Conservation (phyloP, 1,140 invertebrate genomes). For the Drosophila micromelanica region DNA sequence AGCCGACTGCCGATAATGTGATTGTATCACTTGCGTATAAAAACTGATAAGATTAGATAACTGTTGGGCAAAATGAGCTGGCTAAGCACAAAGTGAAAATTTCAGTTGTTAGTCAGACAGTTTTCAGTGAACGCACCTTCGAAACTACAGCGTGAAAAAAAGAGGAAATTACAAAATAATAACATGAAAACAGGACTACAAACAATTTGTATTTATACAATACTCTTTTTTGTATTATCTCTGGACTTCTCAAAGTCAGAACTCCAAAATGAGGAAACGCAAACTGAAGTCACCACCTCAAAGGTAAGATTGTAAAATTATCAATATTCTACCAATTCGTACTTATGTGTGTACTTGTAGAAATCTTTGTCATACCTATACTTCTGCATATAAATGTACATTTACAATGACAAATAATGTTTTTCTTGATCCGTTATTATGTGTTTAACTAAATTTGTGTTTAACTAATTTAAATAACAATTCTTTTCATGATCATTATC, state of each 20-base stretch:
- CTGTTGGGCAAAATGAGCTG: constrained; percentile 22
- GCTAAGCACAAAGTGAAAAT: constrained; percentile 18
- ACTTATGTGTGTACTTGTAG: background rate
- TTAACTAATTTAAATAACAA: no score
- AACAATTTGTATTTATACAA: constrained; percentile 1
- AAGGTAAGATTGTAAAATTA: constrained; percentile 12
- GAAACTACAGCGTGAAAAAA: background rate
- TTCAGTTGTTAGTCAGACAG: constrained; percentile 37
- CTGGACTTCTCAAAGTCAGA: background rate
- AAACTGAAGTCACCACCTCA: background rate
- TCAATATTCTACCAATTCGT: background rate
- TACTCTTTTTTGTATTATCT: constrained; percentile 2
- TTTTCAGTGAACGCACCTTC: constrained; percentile 2
- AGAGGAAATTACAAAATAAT: background rate
- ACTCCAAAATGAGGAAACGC: constrained; percentile 2
- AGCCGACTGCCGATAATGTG: background rate
- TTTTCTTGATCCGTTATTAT: no score
- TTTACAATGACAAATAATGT: no score
- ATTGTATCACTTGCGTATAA: constrained; percentile 6
- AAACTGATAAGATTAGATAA: constrained; percentile 45
- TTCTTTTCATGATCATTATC: no score
- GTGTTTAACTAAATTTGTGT: no score
- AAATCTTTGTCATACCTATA: no score
- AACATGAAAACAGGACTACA: constrained; percentile 11
- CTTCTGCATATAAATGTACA: background rate